Base-by-base conservation (phyloP, 1,140 invertebrate species). In the Proctacanthus coquilletti region DNA sequence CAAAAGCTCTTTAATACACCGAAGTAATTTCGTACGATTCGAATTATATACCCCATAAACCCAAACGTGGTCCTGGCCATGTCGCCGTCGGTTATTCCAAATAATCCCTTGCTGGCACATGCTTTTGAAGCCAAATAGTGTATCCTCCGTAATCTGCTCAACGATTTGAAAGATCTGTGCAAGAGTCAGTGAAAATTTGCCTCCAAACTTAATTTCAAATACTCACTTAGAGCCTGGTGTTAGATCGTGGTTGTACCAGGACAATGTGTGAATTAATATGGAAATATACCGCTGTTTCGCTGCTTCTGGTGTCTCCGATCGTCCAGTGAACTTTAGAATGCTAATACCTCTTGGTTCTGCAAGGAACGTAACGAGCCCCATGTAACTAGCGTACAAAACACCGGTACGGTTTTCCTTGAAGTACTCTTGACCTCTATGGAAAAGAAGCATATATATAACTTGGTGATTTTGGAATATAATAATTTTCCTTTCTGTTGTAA, bases 1-100 rank as follows among this genome's bases (percentile, higher is more conserved):
- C 6, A 33, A 15, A 33, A 9, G n/a, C n/a, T n/a, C n/a, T n/a
- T n/a, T n/a, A n/a, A n/a, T n/a, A n/a, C n/a, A n/a, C n/a, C n/a
- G n/a, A n/a, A n/a, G n/a, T n/a, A 33, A 9, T 11, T 15, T 9
- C 15, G 31, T 33, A 33, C 6, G 14, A 19, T 17, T 13, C n/a
- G 5, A 6, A 35, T 15, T 13, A 13, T 18, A 15, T 25, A 36
- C 18, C 84, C 84, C 39, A 88, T 72, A 49, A 92, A 89, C 9
- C 77, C 80, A 46, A 80, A 84, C 50, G 79, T 77, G 0, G 85
- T 84, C 0, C 85, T 46, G 0, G 73, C 72, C 71, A 89, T 74
- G 42, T 87, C 83, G 39, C 72, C 63, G 56, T 91, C 84, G 2
- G 69, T 72, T 13, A 72, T 64, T 4, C 64, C 45, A 8, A 70